Evolutionary conservation across 2,797 vertebrate genomes (phyloP), one percentile per base, ranked within the genome.

Genomic region (Psittacula echo): DNA sequence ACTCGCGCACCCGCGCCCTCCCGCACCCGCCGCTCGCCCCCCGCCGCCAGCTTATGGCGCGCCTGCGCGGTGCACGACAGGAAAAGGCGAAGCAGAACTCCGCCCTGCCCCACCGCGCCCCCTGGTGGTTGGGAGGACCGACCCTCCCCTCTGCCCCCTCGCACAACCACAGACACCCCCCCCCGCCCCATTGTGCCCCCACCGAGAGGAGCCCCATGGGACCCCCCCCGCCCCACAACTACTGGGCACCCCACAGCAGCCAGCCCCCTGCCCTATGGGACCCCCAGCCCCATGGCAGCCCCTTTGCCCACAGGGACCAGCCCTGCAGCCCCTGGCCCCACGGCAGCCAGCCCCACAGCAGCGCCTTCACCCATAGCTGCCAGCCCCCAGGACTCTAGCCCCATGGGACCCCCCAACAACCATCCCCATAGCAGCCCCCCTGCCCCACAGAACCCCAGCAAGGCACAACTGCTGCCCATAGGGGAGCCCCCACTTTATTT

Each of bases 401-500:
- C n/a, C 65, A 34, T 11, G 22, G 34, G 13, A 50, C 27, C 8
- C 9, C 21, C 27, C 20, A 14, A 3, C 29, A 16, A 24, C 5
- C 29, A 19, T 5, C 18, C 58, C 53, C 62, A 22, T 14, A 5
- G 50, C 26, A 29, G 12, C 26, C n/a, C n/a, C 32, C 10, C 5
- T 18, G 10, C 29, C 21, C n/a, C 65, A 53, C 7, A 30, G 56
- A 5, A 48, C 14, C 37, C 15, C 34, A 56, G 8, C 17, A 11
- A 27, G 7, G 22, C 96, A 39, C 48, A 61, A 71, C n/a, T 30
- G 77, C 73, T 73, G 56, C 45, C 5, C 15, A 9, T 89, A 93
- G 81, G 90, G 74, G 89, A 95, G 53, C 50, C 51, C 23, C 82
- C 66, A n/a, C 60, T 97, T 98, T 97, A 98, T 97, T 97, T 95